A percentile compares a stretch with the other conserved stretches of the same genome.
Evolutionary conservation across 2,113 vertebrate genomes (phyloP).

Genomic region (Phalacrocorax brasilianus): DNA sequence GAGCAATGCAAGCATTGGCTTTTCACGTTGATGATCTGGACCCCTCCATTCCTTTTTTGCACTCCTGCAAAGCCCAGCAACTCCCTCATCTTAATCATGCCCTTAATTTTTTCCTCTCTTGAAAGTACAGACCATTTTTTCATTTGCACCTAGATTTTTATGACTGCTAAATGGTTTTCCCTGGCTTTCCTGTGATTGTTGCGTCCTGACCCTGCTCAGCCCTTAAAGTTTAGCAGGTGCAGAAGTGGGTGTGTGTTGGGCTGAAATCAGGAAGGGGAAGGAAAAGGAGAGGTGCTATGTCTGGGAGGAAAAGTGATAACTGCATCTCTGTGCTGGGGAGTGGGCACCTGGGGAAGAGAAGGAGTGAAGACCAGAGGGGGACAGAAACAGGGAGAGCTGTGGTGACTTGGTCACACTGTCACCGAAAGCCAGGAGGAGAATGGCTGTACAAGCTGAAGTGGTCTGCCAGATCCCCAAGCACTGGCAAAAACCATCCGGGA

Average conservation of each 20-base stretch:
- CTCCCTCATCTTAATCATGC: not conserved
- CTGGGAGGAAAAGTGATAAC: not conserved
- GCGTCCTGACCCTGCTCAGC: not conserved
- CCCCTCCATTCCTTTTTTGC: not conserved
- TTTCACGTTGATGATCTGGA: not conserved
- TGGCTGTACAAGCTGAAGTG: accelerated
- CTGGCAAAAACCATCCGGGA: not conserved
- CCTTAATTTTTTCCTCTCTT: not conserved
- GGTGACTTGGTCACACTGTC: not conserved
- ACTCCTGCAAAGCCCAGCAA: not conserved
- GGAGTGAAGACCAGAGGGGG: not conserved
- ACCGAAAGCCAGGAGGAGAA: not conserved
- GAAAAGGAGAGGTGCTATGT: not conserved
- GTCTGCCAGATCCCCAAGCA: not conserved
- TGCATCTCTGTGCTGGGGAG: not conserved
- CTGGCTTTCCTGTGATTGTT: not conserved
- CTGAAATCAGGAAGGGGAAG: not conserved
- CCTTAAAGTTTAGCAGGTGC: not conserved
- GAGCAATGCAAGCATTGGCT: not conserved
- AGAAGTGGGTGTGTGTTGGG: not conserved
- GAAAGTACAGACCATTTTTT: not conserved
- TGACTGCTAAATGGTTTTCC: not conserved
- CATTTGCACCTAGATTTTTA: not conserved
- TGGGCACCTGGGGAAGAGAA: not conserved
- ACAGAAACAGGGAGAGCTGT: not conserved